A percentile compares a stretch with the other conserved stretches of the same genome.
Conservation (phyloP, 2,113 vertebrate genomes). For the Rattus norvegicus region GRCr8 NC_086024.1:88820501-88821000, state of each 20-base stretch:
- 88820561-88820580: not conserved
- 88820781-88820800: not conserved
- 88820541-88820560: not conserved
- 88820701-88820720: too few relatives aligned
- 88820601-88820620: not conserved
- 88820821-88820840: not conserved
- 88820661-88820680: not conserved
- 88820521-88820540: not conserved
- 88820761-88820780: too few relatives aligned
- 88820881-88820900: not conserved
- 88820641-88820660: not conserved
- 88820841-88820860: not conserved
- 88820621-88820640: not conserved
- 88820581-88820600: not conserved
- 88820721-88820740: too few relatives aligned
- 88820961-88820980: not conserved
- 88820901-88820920: not conserved
- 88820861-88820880: not conserved
- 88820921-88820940: not conserved
- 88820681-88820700: too few relatives aligned
- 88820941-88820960: not conserved
- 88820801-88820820: not conserved
- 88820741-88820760: too few relatives aligned
- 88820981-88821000: not conserved
- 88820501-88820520: not conserved